Conservation (phyloP, 2,113 vertebrate genomes). For the Dendropsophus ebraccatus region DNA sequence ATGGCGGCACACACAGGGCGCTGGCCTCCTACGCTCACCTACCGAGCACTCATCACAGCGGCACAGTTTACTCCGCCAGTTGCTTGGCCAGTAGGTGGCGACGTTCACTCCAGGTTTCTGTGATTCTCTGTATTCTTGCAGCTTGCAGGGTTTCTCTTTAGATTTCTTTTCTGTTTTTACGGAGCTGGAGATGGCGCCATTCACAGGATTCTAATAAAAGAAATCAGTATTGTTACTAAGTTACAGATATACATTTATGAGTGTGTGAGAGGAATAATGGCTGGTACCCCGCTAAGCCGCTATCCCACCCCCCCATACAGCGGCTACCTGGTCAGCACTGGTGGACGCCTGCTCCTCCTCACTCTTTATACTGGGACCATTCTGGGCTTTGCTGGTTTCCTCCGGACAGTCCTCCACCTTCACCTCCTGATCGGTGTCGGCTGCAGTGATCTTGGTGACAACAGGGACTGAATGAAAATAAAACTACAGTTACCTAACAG, state of each 20-base stretch:
- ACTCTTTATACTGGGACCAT: constrained; percentile 57
- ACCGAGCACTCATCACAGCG: constrained; percentile 88
- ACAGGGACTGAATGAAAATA: constrained; percentile 67
- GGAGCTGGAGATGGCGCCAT: constrained; percentile 64
- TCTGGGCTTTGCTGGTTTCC: constrained; percentile 66
- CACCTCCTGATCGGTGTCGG: constrained; percentile 67
- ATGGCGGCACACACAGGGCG: too few species aligned
- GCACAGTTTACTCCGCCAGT: constrained; percentile 89
- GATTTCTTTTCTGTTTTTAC: constrained; percentile 49
- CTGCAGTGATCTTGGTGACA: constrained; percentile 69
- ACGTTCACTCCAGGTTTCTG: constrained; percentile 69
- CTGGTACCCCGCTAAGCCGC: too few species aligned
- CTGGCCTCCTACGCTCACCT: too few species aligned
- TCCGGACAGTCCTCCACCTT: constrained; percentile 24
- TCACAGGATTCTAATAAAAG: constrained; percentile 60
- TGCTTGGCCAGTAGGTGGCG: constrained; percentile 89
- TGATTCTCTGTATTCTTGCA: constrained; percentile 76
- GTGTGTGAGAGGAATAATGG: too few species aligned
- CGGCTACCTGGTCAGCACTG: constrained; percentile 62
- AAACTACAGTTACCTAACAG: too few species aligned
- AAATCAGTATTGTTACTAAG: too few species aligned
- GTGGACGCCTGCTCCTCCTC: constrained; percentile 71
- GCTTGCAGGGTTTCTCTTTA: constrained; percentile 69
- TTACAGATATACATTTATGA: too few species aligned
- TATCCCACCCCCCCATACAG: too few species aligned